Percentiles rank a stretch among this genome's conserved stretches.
Evolutionary conservation across 2,888 invertebrate species (phyloP).

Genomic region (Asteroscopus sphinx): DNA sequence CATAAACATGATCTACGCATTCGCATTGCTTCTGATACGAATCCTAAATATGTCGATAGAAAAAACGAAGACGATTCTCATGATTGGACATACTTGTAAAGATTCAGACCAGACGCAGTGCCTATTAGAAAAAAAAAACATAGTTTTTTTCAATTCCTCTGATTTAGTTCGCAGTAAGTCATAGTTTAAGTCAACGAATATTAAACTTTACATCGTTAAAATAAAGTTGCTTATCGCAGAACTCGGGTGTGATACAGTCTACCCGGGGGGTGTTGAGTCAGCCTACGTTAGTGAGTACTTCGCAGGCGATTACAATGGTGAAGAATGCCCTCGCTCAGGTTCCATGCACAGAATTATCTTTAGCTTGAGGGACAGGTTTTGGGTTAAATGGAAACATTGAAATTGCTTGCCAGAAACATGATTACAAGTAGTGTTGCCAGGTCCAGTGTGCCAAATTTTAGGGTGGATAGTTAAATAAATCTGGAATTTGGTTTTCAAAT

Average conservation of each 20-base stretch:
- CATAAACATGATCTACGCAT: conserved; percentile 8
- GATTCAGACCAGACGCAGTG: conserved; percentile 1
- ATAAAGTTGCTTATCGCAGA: conserved; percentile 70
- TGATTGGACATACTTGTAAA: no score
- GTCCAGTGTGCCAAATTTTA: no score
- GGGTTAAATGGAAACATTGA: conserved; percentile 6
- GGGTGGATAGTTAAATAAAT: no score
- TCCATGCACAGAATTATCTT: conserved; percentile 57
- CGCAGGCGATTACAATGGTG: conserved; percentile 81
- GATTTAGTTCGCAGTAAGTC: conserved; percentile 2
- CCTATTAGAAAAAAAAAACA: conserved; percentile 2
- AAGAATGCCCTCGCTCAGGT: conserved; percentile 74
- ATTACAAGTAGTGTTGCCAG: no score
- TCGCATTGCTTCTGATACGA: no score
- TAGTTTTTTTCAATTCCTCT: conserved; percentile 2
- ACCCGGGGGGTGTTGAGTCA: conserved; percentile 81
- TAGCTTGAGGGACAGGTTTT: conserved; percentile 49
- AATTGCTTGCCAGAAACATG: no score
- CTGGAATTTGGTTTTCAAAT: no score
- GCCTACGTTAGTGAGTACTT: conserved; percentile 81
- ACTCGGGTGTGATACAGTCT: conserved; percentile 86
- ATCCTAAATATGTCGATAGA: no score
- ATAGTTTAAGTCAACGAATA: conserved; percentile 7
- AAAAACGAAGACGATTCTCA: no score
- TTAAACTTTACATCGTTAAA: conserved; percentile 18